Base-by-base conservation (phyloP, 1,140 invertebrate species). In the Acyrthosiphon pisum region DNA sequence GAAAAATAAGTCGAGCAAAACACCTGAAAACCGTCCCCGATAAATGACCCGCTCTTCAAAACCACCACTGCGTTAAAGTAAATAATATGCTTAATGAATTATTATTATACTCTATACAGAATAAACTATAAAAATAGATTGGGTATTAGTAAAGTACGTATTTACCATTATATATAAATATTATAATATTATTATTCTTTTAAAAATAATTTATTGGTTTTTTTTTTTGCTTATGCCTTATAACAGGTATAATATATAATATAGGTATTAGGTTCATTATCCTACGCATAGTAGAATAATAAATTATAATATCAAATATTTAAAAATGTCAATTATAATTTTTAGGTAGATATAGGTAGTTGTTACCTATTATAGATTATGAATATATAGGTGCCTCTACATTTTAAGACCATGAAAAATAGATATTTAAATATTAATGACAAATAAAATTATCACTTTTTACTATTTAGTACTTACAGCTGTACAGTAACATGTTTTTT, bases 281-380 rank as follows among this genome's bases (percentile, higher is more conserved):
- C 86, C 86, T 88, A 84, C 23, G 20, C 84, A 14, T 46, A 86
- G n/a, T 86, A 89, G 86, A 48, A 89, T 89, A 53, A 89, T 56
- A 56, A 41, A 56, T 35, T 84, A 26, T 84, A 86, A 8, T 26
- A 89, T 56, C 35, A 89, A 56, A 89, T 89, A 56, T 89, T 56
- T 41, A 23, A 91, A 91, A 91, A 68, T 91, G 90, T 91, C 90
- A 91, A 91, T 91, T 91, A 91, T 76, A 91, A 46, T 91, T 91
- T 76, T 35, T 91, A 91, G 48, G 22, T 91, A 91, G 48, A 9
- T 84, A 41, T 84, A 41, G 20, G 20, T 83, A 83, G 35, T 83
- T 83, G 8, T 83, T 41, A 83, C 35, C 37, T 83, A 83, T 18
- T 18, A 76, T 76, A 76, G 26, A n/a, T 76, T n/a, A 76, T 18